Percentiles rank a stretch among this genome's conserved stretches.
These are phyloP conservation scores for Galeopterus variegatus DNA, from an alignment of 2,113 vertebrate genomes.

Conservation along the genomic window DNA sequence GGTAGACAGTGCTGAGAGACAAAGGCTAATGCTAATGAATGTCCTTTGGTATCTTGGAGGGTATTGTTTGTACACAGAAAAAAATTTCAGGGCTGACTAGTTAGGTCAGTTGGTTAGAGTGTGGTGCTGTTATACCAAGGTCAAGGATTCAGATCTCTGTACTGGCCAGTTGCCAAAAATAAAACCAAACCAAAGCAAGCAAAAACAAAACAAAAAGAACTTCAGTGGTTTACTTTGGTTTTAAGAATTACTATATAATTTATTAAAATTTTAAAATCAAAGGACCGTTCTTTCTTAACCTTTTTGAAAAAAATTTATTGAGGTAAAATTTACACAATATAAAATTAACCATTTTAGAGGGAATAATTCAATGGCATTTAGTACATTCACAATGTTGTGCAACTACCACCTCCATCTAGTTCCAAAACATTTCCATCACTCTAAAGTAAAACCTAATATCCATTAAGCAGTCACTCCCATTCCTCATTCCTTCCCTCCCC, in stretches of 20 bases:
- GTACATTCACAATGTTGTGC: not conserved
- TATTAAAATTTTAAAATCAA: constrained; percentile 45
- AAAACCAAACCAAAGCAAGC: too few species aligned
- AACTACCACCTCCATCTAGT: not conserved
- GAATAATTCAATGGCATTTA: not conserved
- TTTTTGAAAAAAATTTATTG: constrained; percentile 35
- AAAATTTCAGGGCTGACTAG: not conserved
- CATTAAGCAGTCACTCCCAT: not conserved
- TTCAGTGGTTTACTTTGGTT: constrained; percentile 17
- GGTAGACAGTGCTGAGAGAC: constrained; percentile 25
- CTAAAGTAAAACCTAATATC: not conserved
- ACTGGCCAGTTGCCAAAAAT: too few species aligned
- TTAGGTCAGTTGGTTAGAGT: too few species aligned
- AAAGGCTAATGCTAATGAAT: not conserved
- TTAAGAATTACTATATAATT: constrained; percentile 28
- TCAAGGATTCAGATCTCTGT: too few species aligned
- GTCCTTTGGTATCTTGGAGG: not conserved
- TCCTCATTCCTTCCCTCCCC: not conserved
- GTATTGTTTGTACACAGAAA: not conserved
- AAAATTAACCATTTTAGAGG: constrained; percentile 19
- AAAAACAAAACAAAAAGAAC: too few species aligned
- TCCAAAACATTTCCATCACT: not conserved
- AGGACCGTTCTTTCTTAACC: not conserved
- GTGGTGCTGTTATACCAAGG: too few species aligned
- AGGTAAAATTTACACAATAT: not conserved